Conservation (phyloP, 2,797 vertebrate species). For the Huso huso region DNA sequence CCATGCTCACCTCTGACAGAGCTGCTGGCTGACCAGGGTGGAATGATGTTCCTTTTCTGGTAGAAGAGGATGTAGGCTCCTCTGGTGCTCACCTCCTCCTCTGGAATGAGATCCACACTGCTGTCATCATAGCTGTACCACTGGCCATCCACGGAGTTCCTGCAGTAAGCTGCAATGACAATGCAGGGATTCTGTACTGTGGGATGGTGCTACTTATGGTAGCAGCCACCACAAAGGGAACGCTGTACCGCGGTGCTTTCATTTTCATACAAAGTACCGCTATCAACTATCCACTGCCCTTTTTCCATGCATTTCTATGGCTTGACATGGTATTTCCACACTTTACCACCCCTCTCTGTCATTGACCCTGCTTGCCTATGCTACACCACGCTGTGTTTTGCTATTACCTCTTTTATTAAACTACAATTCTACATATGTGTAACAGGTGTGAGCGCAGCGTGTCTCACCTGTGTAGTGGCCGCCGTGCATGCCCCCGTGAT, state of each 20-base stretch:
- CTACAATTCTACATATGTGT: too few relatives aligned
- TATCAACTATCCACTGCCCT: constrained; percentile 8
- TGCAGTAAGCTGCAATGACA: constrained; percentile 72
- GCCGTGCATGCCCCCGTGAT: constrained; percentile 87
- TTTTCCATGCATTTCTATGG: too few relatives aligned
- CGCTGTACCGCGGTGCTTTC: background rate
- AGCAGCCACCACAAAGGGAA: constrained; percentile 1
- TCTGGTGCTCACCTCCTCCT: constrained; percentile 75
- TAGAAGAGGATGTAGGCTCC: constrained; percentile 93
- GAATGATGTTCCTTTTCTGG: constrained; percentile 75
- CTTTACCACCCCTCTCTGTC: too few relatives aligned
- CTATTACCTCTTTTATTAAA: too few relatives aligned
- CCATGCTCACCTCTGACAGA: constrained; percentile 65
- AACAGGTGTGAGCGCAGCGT: too few relatives aligned
- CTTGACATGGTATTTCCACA: too few relatives aligned
- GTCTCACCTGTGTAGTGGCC: constrained; percentile 83
- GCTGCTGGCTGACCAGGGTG: constrained; percentile 73
- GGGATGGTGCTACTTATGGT: constrained; percentile 1
- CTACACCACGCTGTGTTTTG: too few relatives aligned
- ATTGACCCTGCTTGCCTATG: too few relatives aligned
- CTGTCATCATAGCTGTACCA: constrained; percentile 94
- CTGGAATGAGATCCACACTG: constrained; percentile 69
- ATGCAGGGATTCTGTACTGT: background rate
- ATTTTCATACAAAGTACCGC: too few relatives aligned
- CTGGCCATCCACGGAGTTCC: constrained; percentile 78